Evolutionary conservation across 2,113 vertebrate species (phyloP).

Genomic region (Trematocara nigrifrons): DNA sequence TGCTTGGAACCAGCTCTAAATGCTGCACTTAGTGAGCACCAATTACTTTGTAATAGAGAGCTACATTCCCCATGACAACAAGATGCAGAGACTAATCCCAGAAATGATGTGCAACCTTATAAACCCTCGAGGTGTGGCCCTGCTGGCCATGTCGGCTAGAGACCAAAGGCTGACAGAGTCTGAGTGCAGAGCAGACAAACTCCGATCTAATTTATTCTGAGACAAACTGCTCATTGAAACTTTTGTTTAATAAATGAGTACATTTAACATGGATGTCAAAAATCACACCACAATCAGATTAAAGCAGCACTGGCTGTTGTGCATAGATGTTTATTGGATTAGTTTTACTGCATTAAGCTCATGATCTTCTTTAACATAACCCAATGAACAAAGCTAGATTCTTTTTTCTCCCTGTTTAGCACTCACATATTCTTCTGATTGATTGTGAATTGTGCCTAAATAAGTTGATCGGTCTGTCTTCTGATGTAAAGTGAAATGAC

Average conservation of each 20-base stretch:
- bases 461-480: neutral
- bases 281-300: neutral
- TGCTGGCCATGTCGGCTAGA: neutral
- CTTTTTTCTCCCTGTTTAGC: neutral
- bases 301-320: neutral
- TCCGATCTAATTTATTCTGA: neutral
- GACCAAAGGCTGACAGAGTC: neutral
- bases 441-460: neutral
- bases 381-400: neutral
- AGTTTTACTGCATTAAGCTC: neutral
- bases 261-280: neutral
- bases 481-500: neutral
- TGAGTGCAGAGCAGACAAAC: neutral
- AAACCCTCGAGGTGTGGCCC: neutral
- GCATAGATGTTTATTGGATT: neutral
- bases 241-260: neutral
- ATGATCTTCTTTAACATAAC: neutral
- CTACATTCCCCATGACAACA: constrained; percentile 12
- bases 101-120: neutral
- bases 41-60: constrained; percentile 11
- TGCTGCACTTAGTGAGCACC: constrained; percentile 6
- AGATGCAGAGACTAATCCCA: constrained; percentile 10
- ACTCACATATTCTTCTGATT: neutral
- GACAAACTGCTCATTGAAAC: neutral
- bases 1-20: constrained; percentile 23